Percentiles rank a stretch among this genome's conserved stretches.
Evolutionary conservation across 2,113 vertebrate genomes (phyloP).

Genomic region (Willisornis vidua): DNA sequence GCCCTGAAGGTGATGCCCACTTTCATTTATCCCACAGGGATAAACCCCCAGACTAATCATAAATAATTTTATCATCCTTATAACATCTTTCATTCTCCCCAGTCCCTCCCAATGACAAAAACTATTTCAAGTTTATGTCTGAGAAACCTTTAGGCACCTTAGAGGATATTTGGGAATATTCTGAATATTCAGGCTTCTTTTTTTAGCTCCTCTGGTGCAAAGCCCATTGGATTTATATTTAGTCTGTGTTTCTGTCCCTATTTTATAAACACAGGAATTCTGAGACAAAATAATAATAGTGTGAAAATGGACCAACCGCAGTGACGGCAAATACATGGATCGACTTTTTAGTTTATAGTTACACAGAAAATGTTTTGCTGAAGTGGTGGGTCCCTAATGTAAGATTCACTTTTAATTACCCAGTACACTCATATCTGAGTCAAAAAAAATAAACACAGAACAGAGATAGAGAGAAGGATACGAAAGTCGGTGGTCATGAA

Average conservation of each 20-base stretch:
- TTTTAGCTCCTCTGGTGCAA: neutral
- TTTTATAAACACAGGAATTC: slow-evolving; percentile 61
- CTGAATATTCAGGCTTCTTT: neutral
- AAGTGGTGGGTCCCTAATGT: slow-evolving; percentile 11
- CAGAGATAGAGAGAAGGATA: neutral
- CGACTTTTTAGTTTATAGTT: slow-evolving; percentile 11
- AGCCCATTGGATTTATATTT: slow-evolving; percentile 61
- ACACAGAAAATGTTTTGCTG: slow-evolving; percentile 28
- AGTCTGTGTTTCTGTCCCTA: slow-evolving; percentile 63
- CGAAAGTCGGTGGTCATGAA: neutral
- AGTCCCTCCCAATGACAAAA: neutral
- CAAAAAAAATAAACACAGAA: slow-evolving; percentile 33
- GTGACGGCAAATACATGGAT: slow-evolving; percentile 1
- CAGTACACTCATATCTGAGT: slow-evolving; percentile 20
- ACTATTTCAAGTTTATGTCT: neutral
- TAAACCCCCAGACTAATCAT: neutral
- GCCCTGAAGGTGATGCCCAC: neutral
- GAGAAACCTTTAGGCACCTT: neutral
- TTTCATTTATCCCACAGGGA: neutral
- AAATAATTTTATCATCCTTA: neutral
- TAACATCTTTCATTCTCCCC: neutral
- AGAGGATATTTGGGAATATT: slow-evolving; percentile 6
- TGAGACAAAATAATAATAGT: slow-evolving; percentile 75
- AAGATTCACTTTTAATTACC: slow-evolving; percentile 50
- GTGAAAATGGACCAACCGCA: slow-evolving; percentile 51